A percentile compares a stretch with the other conserved stretches of the same genome.
These are phyloP conservation scores for Drosophila rubida DNA, from an alignment of 2,888 invertebrate species.

Conservation along the genomic window DNA sequence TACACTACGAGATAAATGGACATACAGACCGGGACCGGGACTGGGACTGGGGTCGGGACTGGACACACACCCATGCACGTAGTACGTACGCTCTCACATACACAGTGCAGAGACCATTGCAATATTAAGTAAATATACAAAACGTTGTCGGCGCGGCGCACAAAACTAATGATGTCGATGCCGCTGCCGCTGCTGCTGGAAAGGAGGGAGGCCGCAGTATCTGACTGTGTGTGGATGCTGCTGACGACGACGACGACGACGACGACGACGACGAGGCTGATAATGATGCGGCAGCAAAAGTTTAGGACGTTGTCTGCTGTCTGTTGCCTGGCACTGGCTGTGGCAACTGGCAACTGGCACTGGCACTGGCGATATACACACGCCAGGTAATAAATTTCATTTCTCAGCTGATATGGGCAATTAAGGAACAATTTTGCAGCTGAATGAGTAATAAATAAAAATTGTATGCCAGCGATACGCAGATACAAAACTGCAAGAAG, in stretches of 20 bases:
- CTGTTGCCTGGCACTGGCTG: constrained; percentile 8
- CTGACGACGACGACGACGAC: constrained; percentile 26
- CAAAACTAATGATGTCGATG: constrained; percentile 82
- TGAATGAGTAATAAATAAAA: constrained; percentile 84
- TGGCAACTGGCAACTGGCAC: constrained; percentile 1
- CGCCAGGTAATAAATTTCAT: constrained; percentile 83
- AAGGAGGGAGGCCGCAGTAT: constrained; percentile 5
- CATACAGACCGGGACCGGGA: constrained; percentile 40
- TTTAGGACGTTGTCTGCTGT: constrained; percentile 63
- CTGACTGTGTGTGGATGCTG: neutral
- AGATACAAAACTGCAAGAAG: constrained; percentile 80
- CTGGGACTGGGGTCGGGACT: no score
- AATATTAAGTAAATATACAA: constrained; percentile 81
- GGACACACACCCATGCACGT: constrained; percentile 14
- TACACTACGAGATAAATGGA: constrained; percentile 72
- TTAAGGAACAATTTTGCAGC: constrained; percentile 84
- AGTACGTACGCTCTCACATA: neutral
- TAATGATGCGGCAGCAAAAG: constrained; percentile 80
- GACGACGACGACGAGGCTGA: constrained; percentile 57
- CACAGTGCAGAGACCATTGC: constrained; percentile 63
- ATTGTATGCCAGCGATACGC: constrained; percentile 80
- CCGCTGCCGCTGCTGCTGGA: constrained; percentile 34
- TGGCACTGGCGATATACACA: constrained; percentile 79
- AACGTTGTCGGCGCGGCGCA: constrained; percentile 81
- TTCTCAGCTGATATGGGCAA: constrained; percentile 83